Evolutionary conservation across 2,797 vertebrate genomes (phyloP).

Genomic region (Eospalax fontanierii): DNA sequence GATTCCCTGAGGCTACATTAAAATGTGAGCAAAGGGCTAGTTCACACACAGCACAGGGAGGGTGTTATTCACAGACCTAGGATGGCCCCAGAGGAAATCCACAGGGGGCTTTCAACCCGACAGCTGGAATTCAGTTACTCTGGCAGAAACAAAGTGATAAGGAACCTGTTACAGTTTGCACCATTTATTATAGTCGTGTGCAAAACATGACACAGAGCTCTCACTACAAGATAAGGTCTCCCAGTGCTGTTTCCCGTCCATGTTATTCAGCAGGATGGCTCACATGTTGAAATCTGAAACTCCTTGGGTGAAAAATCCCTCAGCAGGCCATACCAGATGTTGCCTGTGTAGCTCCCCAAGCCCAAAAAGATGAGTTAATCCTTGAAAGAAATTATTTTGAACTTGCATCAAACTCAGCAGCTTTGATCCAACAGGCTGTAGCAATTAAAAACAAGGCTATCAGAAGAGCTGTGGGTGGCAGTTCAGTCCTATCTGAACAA

Average conservation of each 20-base stretch:
- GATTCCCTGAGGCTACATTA: not conserved
- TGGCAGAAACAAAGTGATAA: slow-evolving; percentile 62
- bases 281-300: slow-evolving; percentile 77
- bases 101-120: not conserved
- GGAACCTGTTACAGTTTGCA: slow-evolving; percentile 45
- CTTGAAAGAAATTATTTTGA: slow-evolving; percentile 95
- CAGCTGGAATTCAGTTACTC: slow-evolving; percentile 58
- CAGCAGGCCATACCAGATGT: slow-evolving; percentile 89
- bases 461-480: slow-evolving; percentile 94
- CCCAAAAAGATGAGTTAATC: slow-evolving; percentile 94
- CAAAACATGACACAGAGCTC: slow-evolving; percentile 55
- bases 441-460: slow-evolving; percentile 96
- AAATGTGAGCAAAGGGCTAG: not conserved
- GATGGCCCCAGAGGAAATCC: slow-evolving; percentile 13
- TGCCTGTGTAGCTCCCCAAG: slow-evolving; percentile 89
- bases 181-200: slow-evolving; percentile 43
- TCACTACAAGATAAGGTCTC: slow-evolving; percentile 62
- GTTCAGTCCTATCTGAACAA: slow-evolving; percentile 93
- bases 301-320: slow-evolving; percentile 74
- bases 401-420: slow-evolving; percentile 94
- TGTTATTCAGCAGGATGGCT: slow-evolving; percentile 70
- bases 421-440: slow-evolving; percentile 94
- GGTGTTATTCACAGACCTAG: not conserved
- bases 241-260: not conserved
- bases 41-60: not conserved